phyloP scores from a whole-genome alignment of 2,797 vertebrate species.

The Pitangus sulphuratus region DNA sequence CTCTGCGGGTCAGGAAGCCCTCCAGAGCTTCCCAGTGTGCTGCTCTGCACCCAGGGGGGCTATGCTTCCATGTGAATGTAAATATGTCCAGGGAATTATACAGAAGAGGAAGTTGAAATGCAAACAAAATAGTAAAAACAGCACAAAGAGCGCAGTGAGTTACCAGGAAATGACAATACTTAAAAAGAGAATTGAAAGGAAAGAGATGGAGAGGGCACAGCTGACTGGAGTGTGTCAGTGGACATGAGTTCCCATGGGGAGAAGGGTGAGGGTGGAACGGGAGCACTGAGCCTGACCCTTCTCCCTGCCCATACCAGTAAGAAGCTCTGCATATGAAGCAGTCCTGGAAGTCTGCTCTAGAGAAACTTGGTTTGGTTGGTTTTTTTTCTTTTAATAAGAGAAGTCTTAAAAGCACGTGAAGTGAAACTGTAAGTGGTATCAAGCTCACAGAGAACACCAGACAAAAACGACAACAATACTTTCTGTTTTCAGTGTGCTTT shows the following conservation, averaged over 20 bases:
- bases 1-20: background rate
- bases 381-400: background rate
- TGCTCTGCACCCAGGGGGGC: background rate
- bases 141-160: background rate
- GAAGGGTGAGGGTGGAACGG: background rate
- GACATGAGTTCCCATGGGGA: background rate
- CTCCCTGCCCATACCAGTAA: background rate
- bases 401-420: background rate
- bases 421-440: background rate
- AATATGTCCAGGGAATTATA: slow-evolving; percentile 25
- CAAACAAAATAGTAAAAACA: slow-evolving; percentile 14
- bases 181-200: background rate
- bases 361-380: background rate
- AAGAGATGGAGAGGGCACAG: background rate
- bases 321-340: background rate
- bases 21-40: slow-evolving; percentile 3
- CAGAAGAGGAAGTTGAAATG: slow-evolving; percentile 50
- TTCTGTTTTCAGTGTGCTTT: background rate
- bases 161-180: slow-evolving; percentile 33
- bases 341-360: background rate
- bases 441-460: background rate
- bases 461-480: background rate
- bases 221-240: background rate
- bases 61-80: slow-evolving; percentile 13
- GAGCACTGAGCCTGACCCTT: background rate